Base-by-base conservation (phyloP, 2,113 vertebrate species). In the Apus apus region DNA sequence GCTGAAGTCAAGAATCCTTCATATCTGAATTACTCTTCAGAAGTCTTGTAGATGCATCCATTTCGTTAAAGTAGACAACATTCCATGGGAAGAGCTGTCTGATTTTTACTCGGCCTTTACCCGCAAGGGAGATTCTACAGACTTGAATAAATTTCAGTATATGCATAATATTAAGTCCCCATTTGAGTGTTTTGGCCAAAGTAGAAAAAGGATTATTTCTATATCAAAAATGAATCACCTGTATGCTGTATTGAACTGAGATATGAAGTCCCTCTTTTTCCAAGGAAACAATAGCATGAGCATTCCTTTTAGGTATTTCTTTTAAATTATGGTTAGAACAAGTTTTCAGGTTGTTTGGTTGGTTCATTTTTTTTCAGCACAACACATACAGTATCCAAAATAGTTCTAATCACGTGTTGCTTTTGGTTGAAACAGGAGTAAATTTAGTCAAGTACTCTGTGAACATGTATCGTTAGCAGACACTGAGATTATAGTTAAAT, bases 271-370 rank as follows among this genome's bases (percentile, higher is more conserved):
- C 38, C 5, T 66, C 17, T 72, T 53, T 46, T 54, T 71, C 15
- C 45, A 45, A 51, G 43, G 84, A 94, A 95, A 61, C 60, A 68
- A 29, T 73, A 46, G 56, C 34, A 45, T 71, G 57, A 61, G 73
- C n/a, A 38, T 66, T 48, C 58, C 8, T 65, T 83, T 65, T 48
- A 74, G 60, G 70, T 53, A 82, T 61, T 51, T 85, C 74, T 62
- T 96, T 90, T 86, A 50, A 87, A 95, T 87, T 91, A 92, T 70
- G 46, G 36, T 79, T 80, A 90, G 80, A 87, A 85, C 30, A 89
- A 66, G 54, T 58, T 89, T 78, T 96, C 23, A 14, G 14, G 40
- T 43, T 43, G 14, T 43, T 43, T 43, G 40, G 46, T 94, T 91
- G 26, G 30, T 16, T 62, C 40, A 36, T 19, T 40, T 66, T 60